Evolutionary conservation across 2,113 vertebrate genomes (phyloP).

Genomic region (Willisornis vidua): DNA sequence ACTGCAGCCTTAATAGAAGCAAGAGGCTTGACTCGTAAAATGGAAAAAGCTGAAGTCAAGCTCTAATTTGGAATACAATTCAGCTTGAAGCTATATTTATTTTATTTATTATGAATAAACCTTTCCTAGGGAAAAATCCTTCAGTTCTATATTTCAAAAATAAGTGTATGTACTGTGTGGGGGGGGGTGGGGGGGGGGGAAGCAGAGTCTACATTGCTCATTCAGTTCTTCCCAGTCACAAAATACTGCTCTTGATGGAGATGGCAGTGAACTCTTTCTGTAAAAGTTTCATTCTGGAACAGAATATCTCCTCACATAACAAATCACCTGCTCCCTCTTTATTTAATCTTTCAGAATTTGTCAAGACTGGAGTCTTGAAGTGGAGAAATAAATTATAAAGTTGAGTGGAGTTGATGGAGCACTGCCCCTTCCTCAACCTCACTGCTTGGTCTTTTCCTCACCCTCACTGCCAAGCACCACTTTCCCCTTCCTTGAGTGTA

Average conservation of each 20-base stretch:
- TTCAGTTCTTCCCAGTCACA: neutral
- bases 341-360: neutral
- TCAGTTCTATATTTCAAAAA: neutral
- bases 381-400: neutral
- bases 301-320: neutral
- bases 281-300: neutral
- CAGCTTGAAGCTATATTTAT: neutral
- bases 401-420: neutral
- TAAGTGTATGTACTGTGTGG: neutral
- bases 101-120: slow-evolving; percentile 20
- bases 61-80: slow-evolving; percentile 17
- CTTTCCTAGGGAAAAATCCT: neutral
- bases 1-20: neutral
- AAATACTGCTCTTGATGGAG: neutral
- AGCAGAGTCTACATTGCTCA: neutral
- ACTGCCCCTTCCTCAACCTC: neutral
- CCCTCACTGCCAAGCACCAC: neutral
- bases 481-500: neutral
- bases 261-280: neutral
- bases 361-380: neutral
- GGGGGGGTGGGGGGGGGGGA: neutral
- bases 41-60: neutral
- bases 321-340: neutral
- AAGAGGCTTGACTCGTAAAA: neutral
- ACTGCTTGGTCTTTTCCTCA: neutral